Evolutionary conservation across 1,140 invertebrate species (phyloP).

Genomic region (Battus philenor): DNA sequence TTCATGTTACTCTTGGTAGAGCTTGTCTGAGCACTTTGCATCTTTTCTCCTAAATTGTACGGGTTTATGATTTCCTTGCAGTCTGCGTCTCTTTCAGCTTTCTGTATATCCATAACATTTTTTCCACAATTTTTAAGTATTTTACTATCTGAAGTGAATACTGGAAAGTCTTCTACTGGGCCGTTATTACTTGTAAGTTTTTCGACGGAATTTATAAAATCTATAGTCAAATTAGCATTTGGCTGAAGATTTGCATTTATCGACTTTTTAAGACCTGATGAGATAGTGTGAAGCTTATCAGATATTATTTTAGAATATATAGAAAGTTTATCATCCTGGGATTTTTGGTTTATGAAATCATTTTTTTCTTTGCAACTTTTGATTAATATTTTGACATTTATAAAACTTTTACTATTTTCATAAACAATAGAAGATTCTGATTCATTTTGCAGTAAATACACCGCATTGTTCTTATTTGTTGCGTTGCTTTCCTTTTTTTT

Average conservation of each 20-base stretch:
- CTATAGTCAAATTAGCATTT: too few relatives aligned
- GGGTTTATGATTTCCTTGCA: too few relatives aligned
- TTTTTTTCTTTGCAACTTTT: conserved; percentile 7
- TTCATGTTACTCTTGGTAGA: too few relatives aligned
- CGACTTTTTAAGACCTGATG: conserved; percentile 47
- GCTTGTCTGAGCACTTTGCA: too few relatives aligned
- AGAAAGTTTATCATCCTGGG: too few relatives aligned
- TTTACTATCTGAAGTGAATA: not conserved
- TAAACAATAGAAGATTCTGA: not conserved
- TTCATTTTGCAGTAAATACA: conserved; percentile 2
- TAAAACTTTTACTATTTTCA: conserved; percentile 4
- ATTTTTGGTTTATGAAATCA: conserved; percentile 21
- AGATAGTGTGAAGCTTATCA: conserved; percentile 48
- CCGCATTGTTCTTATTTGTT: conserved; percentile 2
- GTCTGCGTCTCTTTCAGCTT: too few relatives aligned
- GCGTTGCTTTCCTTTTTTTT: not conserved
- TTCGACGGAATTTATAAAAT: conserved; percentile 25
- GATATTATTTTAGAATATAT: conserved; percentile 40
- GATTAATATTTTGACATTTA: conserved; percentile 7
- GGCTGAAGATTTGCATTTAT: too few relatives aligned
- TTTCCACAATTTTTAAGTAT: too few relatives aligned
- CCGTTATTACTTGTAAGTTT: conserved; percentile 15
- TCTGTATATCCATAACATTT: too few relatives aligned
- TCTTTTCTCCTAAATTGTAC: too few relatives aligned
- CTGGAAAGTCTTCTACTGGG: not conserved